Evolutionary conservation across 1,140 invertebrate species (phyloP).

Genomic region (Onthophagus taurus): DNA sequence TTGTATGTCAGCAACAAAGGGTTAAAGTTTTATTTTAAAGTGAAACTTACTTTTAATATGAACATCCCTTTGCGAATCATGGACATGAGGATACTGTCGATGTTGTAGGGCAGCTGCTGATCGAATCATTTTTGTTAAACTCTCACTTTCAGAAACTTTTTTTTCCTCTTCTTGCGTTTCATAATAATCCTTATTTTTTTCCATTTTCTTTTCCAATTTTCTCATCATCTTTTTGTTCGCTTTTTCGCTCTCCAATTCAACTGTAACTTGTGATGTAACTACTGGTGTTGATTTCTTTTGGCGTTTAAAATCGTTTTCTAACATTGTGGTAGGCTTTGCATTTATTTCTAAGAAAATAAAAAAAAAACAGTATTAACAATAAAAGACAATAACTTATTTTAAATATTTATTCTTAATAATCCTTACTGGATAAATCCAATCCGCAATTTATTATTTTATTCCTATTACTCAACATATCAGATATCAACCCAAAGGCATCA

Average conservation of each 20-base stretch:
- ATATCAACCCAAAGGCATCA: slow-evolving; percentile 78
- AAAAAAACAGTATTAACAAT: slow-evolving; percentile 8
- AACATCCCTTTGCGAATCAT: slow-evolving; percentile 17
- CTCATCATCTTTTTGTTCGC: slow-evolving; percentile 68
- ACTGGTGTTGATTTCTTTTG: not conserved
- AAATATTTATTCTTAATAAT: slow-evolving; percentile 1
- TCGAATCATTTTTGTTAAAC: slow-evolving; percentile 12
- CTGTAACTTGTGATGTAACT: slow-evolving; percentile 52
- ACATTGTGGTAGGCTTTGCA: not conserved
- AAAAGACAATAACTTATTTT: slow-evolving; percentile 12
- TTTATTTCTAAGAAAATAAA: not conserved
- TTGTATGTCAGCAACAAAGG: too few species aligned
- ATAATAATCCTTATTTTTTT: slow-evolving; percentile 22
- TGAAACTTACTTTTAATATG: slow-evolving; percentile 16
- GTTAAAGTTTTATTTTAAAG: too few species aligned
- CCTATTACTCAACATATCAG: slow-evolving; percentile 64
- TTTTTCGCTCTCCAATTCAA: slow-evolving; percentile 79
- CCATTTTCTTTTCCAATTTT: slow-evolving; percentile 76
- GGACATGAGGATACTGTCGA: slow-evolving; percentile 30
- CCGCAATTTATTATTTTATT: slow-evolving; percentile 37
- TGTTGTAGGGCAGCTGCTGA: slow-evolving; percentile 32
- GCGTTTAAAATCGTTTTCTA: slow-evolving; percentile 10
- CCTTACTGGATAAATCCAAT: slow-evolving; percentile 16
- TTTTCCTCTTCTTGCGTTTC: not conserved
- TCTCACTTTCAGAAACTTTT: slow-evolving; percentile 7